phyloP scores from a whole-genome alignment of 2,888 invertebrate genomes.

The Spisula solida region DNA sequence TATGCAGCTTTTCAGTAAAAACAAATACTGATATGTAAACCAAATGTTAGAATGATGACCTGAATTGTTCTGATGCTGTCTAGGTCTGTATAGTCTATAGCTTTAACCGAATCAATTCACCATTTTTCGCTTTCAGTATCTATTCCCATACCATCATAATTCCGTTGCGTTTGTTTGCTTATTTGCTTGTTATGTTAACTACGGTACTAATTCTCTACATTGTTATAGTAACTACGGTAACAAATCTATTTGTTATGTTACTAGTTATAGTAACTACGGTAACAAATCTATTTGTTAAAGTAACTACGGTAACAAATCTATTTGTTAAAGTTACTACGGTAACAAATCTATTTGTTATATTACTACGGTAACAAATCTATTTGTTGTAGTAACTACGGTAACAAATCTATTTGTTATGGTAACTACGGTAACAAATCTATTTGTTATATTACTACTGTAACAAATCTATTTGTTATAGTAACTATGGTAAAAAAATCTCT shows the following conservation, averaged over 20 bases:
- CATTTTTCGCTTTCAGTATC: neutral
- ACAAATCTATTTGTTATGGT: neutral
- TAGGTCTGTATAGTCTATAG: neutral
- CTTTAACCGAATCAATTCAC: neutral
- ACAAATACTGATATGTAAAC: neutral
- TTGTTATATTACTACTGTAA: too few relatives aligned
- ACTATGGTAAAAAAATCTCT: too few relatives aligned
- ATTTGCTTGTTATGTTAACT: neutral
- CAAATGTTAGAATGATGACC: slow-evolving; percentile 3
- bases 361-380: neutral
- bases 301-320: too few relatives aligned
- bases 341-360: too few relatives aligned
- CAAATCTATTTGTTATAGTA: too few relatives aligned
- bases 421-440: neutral
- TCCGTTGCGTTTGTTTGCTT: neutral
- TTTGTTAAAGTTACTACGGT: too few relatives aligned
- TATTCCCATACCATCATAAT: slow-evolving; percentile 16
- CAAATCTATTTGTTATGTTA: neutral
- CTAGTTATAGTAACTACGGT: neutral
- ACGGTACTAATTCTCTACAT: neutral
- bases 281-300: too few relatives aligned
- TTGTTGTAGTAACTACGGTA: neutral
- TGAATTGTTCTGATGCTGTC: neutral
- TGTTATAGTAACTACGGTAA: neutral
- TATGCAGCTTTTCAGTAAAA: slow-evolving; percentile 21